phyloP scores from a whole-genome alignment of 2,113 vertebrate genomes.

The Corythornis madagascariensis region DNA sequence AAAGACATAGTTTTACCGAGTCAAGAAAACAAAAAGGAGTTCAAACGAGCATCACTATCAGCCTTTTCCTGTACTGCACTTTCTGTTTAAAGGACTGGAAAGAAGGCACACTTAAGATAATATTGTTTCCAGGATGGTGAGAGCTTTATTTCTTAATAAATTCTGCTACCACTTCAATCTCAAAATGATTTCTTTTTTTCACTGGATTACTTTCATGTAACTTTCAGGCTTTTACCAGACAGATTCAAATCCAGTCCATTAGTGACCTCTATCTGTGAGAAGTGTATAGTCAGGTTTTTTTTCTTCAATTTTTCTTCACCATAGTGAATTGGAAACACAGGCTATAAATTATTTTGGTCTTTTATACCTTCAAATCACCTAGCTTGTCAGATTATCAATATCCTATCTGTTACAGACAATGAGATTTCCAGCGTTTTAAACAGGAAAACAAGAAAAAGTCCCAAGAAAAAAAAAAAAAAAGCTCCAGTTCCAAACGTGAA shows the following conservation, averaged over 20 bases:
- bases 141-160: slow-evolving; percentile 44
- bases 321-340: background rate
- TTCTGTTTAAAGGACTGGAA: slow-evolving; percentile 26
- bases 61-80: background rate
- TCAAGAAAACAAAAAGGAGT: slow-evolving; percentile 29
- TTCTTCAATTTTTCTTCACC: background rate
- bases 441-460: background rate
- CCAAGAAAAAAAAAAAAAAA: background rate
- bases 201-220: slow-evolving; percentile 73
- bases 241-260: slow-evolving; percentile 82
- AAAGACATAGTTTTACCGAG: background rate
- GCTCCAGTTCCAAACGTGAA: background rate
- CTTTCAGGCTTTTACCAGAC: slow-evolving; percentile 67
- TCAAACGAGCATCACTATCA: background rate
- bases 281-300: slow-evolving; percentile 65
- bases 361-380: slow-evolving; percentile 15
- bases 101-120: slow-evolving; percentile 35
- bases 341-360: background rate
- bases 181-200: slow-evolving; percentile 67
- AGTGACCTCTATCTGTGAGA: slow-evolving; percentile 86
- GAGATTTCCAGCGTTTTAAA: slow-evolving; percentile 24
- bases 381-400: background rate
- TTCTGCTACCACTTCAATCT: slow-evolving; percentile 61
- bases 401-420: background rate
- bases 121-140: slow-evolving; percentile 54